Evolutionary conservation across 1,140 invertebrate species (phyloP).

Genomic region (Dolichoris vasculosae): DNA sequence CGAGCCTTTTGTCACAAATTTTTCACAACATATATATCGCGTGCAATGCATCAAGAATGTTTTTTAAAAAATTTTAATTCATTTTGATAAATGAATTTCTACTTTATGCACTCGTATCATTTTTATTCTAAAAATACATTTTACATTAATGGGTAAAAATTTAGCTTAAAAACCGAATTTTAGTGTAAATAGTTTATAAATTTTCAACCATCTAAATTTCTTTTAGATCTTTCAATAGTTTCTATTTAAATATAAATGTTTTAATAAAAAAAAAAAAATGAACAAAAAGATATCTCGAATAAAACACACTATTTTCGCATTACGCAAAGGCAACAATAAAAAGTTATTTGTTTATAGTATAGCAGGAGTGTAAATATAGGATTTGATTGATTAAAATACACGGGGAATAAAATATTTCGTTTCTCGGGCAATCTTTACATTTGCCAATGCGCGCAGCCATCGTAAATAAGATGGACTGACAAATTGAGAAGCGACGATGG

Average conservation of each 20-base stretch:
- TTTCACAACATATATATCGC: background rate
- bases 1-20: background rate
- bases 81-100: no score
- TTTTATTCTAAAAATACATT: no score
- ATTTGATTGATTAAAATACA: slow-evolving; percentile 17
- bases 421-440: background rate
- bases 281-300: background rate
- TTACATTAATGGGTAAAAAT: no score
- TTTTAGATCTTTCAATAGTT: background rate
- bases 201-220: no score
- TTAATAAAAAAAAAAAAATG: background rate
- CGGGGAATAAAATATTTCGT: slow-evolving; percentile 33
- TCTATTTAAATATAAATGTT: background rate
- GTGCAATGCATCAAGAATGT: background rate
- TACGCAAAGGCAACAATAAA: background rate
- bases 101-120: no score
- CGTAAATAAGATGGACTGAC: slow-evolving; percentile 54
- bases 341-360: background rate
- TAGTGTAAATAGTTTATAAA: no score
- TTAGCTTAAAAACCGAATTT: no score
- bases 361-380: background rate
- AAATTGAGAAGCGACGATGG: slow-evolving; percentile 54
- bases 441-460: slow-evolving; percentile 12
- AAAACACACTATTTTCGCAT: background rate
- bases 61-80: background rate